Conservation (phyloP, 2,888 invertebrate genomes). For the Brachyptera risi region DNA sequence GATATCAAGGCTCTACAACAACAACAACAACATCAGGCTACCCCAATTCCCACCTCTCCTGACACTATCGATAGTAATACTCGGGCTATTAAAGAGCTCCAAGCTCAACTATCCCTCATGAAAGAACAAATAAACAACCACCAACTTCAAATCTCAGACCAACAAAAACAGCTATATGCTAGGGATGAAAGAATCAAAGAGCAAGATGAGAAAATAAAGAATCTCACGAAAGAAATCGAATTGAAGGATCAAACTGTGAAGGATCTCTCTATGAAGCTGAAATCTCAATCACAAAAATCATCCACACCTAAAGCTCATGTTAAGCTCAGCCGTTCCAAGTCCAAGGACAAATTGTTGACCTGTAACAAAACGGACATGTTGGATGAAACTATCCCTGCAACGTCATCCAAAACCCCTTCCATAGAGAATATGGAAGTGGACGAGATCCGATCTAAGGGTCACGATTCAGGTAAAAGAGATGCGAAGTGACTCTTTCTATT, state of each 20-base stretch:
- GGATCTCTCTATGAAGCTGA: too few species aligned
- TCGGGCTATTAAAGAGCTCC: not conserved
- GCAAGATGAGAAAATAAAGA: not conserved
- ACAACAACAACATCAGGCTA: too few species aligned
- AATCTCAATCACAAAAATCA: not conserved
- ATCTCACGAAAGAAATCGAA: conserved; percentile 1
- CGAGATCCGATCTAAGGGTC: too few species aligned
- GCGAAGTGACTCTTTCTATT: too few species aligned
- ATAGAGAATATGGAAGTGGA: too few species aligned
- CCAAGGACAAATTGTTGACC: too few species aligned
- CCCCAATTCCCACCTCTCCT: not conserved
- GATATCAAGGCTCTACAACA: too few species aligned
- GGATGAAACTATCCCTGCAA: too few species aligned
- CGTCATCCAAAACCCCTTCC: too few species aligned
- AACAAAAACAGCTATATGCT: too few species aligned
- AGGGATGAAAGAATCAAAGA: not conserved
- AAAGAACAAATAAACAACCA: not conserved
- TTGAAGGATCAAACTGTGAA: not conserved
- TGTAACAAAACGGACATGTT: too few species aligned
- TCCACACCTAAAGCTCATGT: not conserved
- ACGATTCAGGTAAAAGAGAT: too few species aligned
- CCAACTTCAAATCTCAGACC: not conserved
- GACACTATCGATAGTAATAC: not conserved
- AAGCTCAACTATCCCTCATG: not conserved
- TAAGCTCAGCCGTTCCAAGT: not conserved